Evolutionary conservation across 2,888 invertebrate species (phyloP).

Genomic region (Ganaspis brasiliensis): DNA sequence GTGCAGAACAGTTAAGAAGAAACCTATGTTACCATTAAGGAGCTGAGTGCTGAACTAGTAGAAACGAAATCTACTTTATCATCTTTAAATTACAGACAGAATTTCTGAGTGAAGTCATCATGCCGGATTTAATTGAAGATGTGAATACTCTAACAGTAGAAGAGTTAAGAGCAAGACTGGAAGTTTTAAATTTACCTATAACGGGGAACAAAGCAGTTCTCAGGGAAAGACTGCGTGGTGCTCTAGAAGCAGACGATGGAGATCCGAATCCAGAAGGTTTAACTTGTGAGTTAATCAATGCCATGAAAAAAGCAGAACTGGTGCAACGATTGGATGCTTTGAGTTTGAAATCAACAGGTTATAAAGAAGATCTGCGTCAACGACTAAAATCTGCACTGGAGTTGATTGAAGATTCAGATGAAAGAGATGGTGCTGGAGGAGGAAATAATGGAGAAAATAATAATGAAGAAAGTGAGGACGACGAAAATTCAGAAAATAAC

Average conservation of each 20-base stretch:
- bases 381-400: neutral
- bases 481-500: neutral
- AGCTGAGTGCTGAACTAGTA: too few species aligned
- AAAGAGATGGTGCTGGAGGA: neutral
- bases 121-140: too few species aligned
- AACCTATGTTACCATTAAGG: too few species aligned
- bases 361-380: neutral
- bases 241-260: neutral
- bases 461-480: neutral
- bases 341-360: neutral
- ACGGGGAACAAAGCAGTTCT: constrained; percentile 26
- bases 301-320: neutral
- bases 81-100: too few species aligned
- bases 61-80: too few species aligned
- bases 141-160: too few species aligned
- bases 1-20: too few species aligned
- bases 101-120: too few species aligned
- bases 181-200: too few species aligned
- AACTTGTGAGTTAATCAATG: neutral
- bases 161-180: too few species aligned
- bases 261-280: neutral
- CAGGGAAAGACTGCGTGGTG: constrained; percentile 16
- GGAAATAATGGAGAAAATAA: neutral
- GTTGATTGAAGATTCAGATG: neutral
- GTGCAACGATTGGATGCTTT: neutral